Evolutionary conservation across 2,113 vertebrate genomes (phyloP), one percentile per base, ranked within the genome.

Genomic region (Mesocricetus auratus): DNA sequence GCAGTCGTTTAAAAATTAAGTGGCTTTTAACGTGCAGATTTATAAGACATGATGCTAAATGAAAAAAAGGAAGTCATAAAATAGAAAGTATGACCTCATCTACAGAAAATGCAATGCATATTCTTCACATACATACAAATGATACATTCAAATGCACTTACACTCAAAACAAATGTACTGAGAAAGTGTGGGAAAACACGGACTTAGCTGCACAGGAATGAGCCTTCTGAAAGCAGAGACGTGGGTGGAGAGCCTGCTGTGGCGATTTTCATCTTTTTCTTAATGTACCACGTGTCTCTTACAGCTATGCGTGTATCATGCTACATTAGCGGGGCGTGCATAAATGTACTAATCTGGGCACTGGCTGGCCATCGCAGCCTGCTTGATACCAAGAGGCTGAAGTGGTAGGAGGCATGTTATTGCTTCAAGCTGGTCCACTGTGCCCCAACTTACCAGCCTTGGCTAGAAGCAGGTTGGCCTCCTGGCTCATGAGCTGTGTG

Each of bases 401-500:
- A 9, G 74, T 22, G 66, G 6, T 2, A 6, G 42, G 17, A 1
- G 16, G 17, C 26, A 24, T 3, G 0, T 0, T 8, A 3, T 22
- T 13, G 47, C 39, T 15, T 26, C 0, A 0, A 24, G 39, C 77
- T 16, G 13, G 22, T 11, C 58, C 2, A 10, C 9, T 26, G 0
- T 36, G 31, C 47, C 45, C 86, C 17, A 1, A 75, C 98, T 97
- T 98, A 99, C 99, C 99, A 86, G 99, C 99, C 96, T 99, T 99
- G 96, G 99, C 98, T 97, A 99, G 98, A 95, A 99, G 99, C 78
- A 99, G 83, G 96, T 98, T 99, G 98, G 99, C 99, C 98, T 99
- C 99, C 86, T 99, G 99, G 98, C 99, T 99, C 98, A 99, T 99
- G 95, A 99, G 98, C 4, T 99, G 99, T 3, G 99, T 99, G 95